Conservation (phyloP, 2,113 vertebrate genomes). For the Tragelaphus buxtoni region DNA sequence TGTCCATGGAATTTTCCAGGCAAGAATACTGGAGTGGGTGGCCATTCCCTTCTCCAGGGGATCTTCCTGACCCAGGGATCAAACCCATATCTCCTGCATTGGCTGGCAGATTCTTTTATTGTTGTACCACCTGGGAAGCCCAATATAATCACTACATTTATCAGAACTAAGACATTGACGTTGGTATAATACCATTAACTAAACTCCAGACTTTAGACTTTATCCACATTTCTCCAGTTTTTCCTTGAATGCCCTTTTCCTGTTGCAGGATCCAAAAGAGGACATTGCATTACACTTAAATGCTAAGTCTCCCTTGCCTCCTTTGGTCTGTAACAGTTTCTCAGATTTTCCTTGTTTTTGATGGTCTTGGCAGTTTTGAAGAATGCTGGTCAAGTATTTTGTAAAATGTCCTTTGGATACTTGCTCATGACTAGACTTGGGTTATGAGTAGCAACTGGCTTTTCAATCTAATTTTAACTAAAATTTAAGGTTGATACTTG, state of each 20-base stretch:
- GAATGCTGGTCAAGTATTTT: not conserved
- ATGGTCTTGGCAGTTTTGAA: not conserved
- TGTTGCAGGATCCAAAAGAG: not conserved
- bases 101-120: not conserved
- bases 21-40: not conserved
- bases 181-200: not conserved
- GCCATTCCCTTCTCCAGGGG: not conserved
- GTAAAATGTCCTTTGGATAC: not conserved
- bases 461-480: not conserved
- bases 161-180: not conserved
- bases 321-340: not conserved
- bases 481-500: not conserved
- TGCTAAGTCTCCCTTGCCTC: not conserved
- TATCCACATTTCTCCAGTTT: not conserved
- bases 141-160: not conserved
- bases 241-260: not conserved
- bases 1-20: not conserved
- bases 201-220: not conserved
- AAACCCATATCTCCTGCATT: not conserved
- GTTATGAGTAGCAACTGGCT: not conserved
- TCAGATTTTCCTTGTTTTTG: not conserved
- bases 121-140: not conserved
- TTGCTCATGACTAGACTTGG: not conserved
- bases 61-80: not conserved
- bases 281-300: not conserved